Evolutionary conservation across 2,113 vertebrate genomes (phyloP).

Genomic region (Microtus pennsylvanicus): DNA sequence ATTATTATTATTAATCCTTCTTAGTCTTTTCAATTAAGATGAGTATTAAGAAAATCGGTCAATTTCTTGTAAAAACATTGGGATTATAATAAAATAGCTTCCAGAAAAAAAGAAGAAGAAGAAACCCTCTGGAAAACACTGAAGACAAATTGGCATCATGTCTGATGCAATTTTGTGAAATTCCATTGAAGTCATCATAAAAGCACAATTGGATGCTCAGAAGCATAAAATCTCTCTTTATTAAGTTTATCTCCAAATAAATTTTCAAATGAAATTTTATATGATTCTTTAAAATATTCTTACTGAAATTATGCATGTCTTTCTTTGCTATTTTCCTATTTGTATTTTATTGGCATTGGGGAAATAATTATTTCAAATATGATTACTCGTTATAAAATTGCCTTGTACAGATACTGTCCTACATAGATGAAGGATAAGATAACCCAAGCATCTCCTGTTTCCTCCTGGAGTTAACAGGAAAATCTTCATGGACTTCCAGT

Average conservation of each 20-base stretch:
- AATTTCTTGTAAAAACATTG: constrained; percentile 22
- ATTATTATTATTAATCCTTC: neutral
- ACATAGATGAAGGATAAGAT: neutral
- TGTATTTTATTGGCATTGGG: neutral
- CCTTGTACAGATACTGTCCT: neutral
- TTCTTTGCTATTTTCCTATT: neutral
- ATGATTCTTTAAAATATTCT: neutral
- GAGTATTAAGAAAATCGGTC: neutral
- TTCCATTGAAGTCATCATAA: neutral
- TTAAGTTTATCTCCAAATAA: constrained; percentile 3
- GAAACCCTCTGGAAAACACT: neutral
- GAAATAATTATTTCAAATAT: neutral
- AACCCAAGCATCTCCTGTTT: neutral
- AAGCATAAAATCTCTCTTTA: neutral
- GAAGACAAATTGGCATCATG: neutral
- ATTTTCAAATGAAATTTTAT: constrained; percentile 15
- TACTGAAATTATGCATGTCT: neutral
- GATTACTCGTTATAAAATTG: neutral
- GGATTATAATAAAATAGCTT: neutral
- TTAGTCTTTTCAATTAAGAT: neutral
- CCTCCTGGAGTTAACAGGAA: neutral
- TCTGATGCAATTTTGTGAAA: neutral
- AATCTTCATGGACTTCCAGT: neutral
- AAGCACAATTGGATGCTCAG: neutral
- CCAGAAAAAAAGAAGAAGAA: neutral